phyloP scores from a whole-genome alignment of 2,113 vertebrate genomes.

The Lates calcarifer region DNA sequence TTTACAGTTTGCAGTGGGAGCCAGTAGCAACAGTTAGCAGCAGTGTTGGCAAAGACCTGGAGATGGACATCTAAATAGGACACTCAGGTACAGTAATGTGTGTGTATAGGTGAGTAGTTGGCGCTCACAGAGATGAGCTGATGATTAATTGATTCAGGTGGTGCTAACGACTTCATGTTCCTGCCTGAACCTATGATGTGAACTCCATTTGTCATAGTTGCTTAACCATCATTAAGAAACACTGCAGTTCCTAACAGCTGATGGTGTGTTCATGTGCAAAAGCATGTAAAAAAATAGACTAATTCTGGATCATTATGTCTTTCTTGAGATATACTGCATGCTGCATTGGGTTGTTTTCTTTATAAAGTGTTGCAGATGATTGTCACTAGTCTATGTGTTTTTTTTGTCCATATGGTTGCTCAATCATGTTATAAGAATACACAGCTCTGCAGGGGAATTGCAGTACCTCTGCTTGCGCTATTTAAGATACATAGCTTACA shows the following conservation, averaged over 20 bases:
- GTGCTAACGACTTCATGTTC: slow-evolving; percentile 9
- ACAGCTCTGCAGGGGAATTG: background rate
- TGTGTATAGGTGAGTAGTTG: background rate
- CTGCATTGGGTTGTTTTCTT: background rate
- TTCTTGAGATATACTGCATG: background rate
- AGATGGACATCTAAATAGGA: background rate
- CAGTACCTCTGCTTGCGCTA: background rate
- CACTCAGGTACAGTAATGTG: background rate
- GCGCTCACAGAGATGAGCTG: background rate
- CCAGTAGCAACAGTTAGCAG: background rate
- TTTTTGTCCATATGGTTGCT: background rate
- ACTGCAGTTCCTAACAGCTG: background rate
- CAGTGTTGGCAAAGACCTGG: background rate
- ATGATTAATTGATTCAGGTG: slow-evolving; percentile 27
- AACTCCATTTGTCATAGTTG: slow-evolving; percentile 31
- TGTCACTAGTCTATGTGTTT: background rate
- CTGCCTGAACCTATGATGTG: background rate
- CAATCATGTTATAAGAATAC: background rate
- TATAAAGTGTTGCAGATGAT: background rate
- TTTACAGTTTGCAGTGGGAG: background rate
- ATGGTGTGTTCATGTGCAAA: background rate
- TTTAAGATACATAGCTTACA: background rate
- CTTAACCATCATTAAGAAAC: slow-evolving; percentile 14
- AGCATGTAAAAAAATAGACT: background rate
- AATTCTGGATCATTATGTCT: background rate